Evolutionary conservation across 1,140 invertebrate genomes (phyloP).

Genomic region (Cydia amplana): DNA sequence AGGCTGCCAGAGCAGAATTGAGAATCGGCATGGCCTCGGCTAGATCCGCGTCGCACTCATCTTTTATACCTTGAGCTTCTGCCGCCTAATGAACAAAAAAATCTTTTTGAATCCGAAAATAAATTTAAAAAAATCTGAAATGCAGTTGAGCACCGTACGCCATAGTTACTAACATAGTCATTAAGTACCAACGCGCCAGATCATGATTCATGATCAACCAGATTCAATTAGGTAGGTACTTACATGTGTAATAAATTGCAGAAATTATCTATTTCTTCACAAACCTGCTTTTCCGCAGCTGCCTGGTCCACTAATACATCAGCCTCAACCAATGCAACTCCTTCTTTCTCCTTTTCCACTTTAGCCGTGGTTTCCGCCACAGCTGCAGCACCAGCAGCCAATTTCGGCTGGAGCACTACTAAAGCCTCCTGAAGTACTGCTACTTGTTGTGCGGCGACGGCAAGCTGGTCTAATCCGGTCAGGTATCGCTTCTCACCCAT

Average conservation of each 20-base stretch:
- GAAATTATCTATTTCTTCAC: not conserved
- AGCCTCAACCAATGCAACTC: constrained; percentile 89
- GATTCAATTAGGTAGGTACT: too few relatives aligned
- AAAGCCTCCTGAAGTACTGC: constrained; percentile 92
- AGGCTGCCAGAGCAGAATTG: constrained; percentile 91
- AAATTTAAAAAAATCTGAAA: too few relatives aligned
- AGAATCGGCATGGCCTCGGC: constrained; percentile 96
- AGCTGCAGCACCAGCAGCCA: constrained; percentile 91
- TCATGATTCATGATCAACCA: too few relatives aligned
- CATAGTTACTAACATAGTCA: too few relatives aligned
- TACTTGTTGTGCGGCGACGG: constrained; percentile 90
- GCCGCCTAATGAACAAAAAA: constrained; percentile 74
- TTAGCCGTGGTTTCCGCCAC: constrained; percentile 88
- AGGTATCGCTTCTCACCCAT: constrained; percentile 88
- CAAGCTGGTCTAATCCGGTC: constrained; percentile 91
- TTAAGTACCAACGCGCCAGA: too few relatives aligned
- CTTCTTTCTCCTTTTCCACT: constrained; percentile 90
- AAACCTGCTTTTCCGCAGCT: constrained; percentile 82
- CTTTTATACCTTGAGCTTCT: constrained; percentile 93
- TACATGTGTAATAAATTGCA: not conserved
- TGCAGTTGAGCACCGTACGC: too few relatives aligned
- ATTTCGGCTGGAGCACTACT: constrained; percentile 91
- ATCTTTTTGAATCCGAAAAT: not conserved
- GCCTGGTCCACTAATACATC: constrained; percentile 84
- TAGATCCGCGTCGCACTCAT: constrained; percentile 96